Percentiles rank a stretch among this genome's conserved stretches.
These are phyloP conservation scores for Eulemur rubriventer DNA, from an alignment of 2,797 vertebrate genomes.

Conservation along the genomic window DNA sequence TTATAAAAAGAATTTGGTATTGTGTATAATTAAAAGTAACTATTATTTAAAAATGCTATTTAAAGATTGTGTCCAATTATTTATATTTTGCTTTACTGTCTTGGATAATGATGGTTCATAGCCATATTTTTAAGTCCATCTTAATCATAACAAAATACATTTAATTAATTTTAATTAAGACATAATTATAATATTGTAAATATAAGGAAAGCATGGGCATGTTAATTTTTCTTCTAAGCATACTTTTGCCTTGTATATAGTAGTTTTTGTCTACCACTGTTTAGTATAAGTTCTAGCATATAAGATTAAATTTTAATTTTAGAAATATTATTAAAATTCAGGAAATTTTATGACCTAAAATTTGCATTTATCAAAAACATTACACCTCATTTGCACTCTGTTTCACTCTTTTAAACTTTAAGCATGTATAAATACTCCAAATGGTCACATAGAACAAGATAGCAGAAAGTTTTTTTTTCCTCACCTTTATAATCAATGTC, in stretches of 20 bases:
- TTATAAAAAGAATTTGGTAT: background rate
- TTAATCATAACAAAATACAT: slow-evolving; percentile 51
- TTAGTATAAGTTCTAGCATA: background rate
- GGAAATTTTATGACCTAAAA: background rate
- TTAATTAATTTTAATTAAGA: slow-evolving; percentile 24
- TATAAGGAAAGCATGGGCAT: background rate
- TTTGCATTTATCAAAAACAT: background rate
- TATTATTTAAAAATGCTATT: slow-evolving; percentile 8
- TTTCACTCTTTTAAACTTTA: background rate
- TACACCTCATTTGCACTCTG: background rate
- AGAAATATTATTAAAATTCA: slow-evolving; percentile 3
- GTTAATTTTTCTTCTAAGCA: slow-evolving; percentile 10
- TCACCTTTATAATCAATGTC: slow-evolving; percentile 17
- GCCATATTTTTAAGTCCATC: slow-evolving; percentile 50
- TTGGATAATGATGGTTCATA: slow-evolving; percentile 66
- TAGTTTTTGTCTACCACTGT: background rate
- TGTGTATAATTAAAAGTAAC: background rate
- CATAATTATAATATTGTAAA: background rate
- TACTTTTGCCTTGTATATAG: background rate
- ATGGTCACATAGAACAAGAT: background rate
- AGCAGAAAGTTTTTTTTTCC: background rate
- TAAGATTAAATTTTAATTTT: background rate
- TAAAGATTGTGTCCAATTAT: background rate
- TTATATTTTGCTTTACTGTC: background rate
- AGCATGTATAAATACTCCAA: background rate